Conservation (phyloP, 2,888 invertebrate genomes). For the Encarsia formosa region DNA sequence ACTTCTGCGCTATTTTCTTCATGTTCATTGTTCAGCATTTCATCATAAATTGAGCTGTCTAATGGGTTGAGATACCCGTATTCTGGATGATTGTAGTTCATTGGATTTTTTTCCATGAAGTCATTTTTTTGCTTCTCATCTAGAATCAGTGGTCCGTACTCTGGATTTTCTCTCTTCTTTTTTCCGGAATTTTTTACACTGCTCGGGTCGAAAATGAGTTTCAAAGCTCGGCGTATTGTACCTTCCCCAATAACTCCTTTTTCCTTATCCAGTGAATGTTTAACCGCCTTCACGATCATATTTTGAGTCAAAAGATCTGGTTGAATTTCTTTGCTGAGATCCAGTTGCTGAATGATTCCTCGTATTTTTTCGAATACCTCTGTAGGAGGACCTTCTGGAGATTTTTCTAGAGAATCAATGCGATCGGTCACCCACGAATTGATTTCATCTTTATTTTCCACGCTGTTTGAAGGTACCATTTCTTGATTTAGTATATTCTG, state of each 20-base stretch:
- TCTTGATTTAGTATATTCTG: constrained; percentile 1
- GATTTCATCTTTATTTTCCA: not conserved
- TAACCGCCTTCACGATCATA: constrained; percentile 37
- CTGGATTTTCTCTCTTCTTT: not conserved
- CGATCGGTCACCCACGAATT: constrained; percentile 4
- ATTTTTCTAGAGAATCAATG: not conserved
- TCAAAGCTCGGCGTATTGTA: constrained; percentile 28
- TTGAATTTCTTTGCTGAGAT: constrained; percentile 27
- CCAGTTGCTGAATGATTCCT: constrained; percentile 28
- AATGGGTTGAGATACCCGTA: not conserved
- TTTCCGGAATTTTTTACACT: not conserved
- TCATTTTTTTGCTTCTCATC: not conserved
- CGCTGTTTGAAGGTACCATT: constrained; percentile 10
- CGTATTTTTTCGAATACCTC: constrained; percentile 21
- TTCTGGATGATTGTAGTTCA: not conserved
- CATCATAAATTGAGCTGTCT: not conserved
- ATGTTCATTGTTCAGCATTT: not conserved
- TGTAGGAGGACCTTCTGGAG: not conserved
- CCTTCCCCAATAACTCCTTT: constrained; percentile 23
- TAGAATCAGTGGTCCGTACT: not conserved
- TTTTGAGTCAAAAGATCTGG: constrained; percentile 31
- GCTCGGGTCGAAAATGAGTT: constrained; percentile 13
- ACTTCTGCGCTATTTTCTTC: too few species aligned
- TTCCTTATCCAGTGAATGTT: constrained; percentile 27
- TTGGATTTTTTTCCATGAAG: too few species aligned